Conservation (phyloP, 2,797 vertebrate species). For the Sebastolobus altivelis region DNA sequence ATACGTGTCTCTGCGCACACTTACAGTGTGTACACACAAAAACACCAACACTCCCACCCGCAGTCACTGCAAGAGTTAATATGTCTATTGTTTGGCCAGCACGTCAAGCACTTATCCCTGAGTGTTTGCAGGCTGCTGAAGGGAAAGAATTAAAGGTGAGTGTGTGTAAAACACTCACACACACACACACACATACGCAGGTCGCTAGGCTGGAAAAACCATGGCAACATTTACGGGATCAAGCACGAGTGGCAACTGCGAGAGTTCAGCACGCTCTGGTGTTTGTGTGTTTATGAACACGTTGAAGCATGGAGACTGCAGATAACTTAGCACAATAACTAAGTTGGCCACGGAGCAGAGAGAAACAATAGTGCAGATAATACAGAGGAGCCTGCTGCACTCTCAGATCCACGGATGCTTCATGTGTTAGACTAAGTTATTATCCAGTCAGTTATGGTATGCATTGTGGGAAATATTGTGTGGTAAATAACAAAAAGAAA, state of each 20-base stretch:
- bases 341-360: slow-evolving; percentile 58
- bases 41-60: slow-evolving; percentile 44
- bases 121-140: slow-evolving; percentile 70
- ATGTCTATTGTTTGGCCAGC: slow-evolving; percentile 61
- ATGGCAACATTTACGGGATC: slow-evolving; percentile 68
- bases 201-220: slow-evolving; percentile 70
- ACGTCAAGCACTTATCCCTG: slow-evolving; percentile 69
- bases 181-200: slow-evolving; percentile 22
- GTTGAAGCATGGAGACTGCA: slow-evolving; percentile 54
- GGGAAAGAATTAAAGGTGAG: slow-evolving; percentile 69
- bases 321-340: slow-evolving; percentile 67
- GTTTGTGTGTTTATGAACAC: slow-evolving; percentile 53
- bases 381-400: slow-evolving; percentile 16
- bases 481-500: slow-evolving; percentile 5
- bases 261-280: slow-evolving; percentile 44
- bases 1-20: slow-evolving; percentile 7
- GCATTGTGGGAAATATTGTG: slow-evolving; percentile 2
- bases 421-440: slow-evolving; percentile 32
- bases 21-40: slow-evolving; percentile 25
- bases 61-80: slow-evolving; percentile 56
- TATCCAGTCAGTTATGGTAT: slow-evolving; percentile 28
- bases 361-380: slow-evolving; percentile 45
- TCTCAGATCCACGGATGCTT: slow-evolving; percentile 33
- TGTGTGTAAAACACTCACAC: slow-evolving; percentile 31
- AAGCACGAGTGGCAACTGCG: slow-evolving; percentile 49